Base-by-base conservation (phyloP, 2,797 vertebrate species). In the Alca torda region DNA sequence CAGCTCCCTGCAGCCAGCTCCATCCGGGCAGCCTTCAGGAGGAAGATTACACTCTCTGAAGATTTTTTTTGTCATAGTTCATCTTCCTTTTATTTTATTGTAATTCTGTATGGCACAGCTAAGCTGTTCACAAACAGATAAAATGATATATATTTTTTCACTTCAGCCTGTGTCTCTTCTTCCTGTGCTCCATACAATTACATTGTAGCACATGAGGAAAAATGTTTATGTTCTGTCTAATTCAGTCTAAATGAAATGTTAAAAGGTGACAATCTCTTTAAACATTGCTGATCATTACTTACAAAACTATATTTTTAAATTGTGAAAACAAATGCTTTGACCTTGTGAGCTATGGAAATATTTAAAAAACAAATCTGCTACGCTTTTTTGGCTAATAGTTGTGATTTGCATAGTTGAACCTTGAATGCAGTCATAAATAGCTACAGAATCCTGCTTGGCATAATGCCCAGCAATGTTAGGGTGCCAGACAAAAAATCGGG, bases 331-430 rank as follows among this genome's bases (percentile, higher is more conserved):
- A 97, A 87, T 85, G 82, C 90, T 97, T 97, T 97, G 96, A 96
- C 96, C 92, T 96, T 96, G 89, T 70, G 79, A 97, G 92, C 79
- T 86, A 67, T 72, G 53, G 84, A 96, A 96, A 91, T 63, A 90
- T 95, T 95, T 81, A 57, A 93, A 77, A 96, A 96, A 89, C 67
- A 97, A 90, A 96, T 85, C 72, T 93, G 85, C 73, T 95, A 68
- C 72, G 57, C 46, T 68, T 97, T 96, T 97, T 92, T 96, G 77
- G 87, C 96, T 97, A 96, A 96, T 95, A 95, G 90, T 97, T 96
- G 90, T 85, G 72, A 96, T 98, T 97, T 97, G 85, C 97, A 94
- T 96, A 97, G 94, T 72, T 96, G 96, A 98, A 96, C 91, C 94
- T 95, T 92, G 91, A 94, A 90, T 94, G 95, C 79, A 95, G 91